Base-by-base conservation (phyloP, 2,113 vertebrate species). In the Asarcornis scutulata region DNA sequence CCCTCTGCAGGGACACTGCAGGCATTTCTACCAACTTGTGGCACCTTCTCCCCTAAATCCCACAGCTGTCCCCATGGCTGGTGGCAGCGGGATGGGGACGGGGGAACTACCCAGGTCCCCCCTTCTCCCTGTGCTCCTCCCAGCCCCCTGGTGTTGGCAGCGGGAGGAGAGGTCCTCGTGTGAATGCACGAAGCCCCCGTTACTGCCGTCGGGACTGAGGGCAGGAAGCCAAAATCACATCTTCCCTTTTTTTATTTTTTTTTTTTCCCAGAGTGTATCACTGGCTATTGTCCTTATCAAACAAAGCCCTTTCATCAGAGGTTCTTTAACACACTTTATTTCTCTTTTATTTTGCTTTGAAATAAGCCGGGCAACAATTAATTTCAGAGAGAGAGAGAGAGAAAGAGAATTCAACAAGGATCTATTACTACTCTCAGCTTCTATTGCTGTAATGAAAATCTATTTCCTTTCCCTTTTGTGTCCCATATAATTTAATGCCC, bases 401-500 rank as follows among this genome's bases (percentile, higher is more conserved):
- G 95, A 98, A 98, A 98, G 97, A 99, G 99, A 99, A 99, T 99
- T 99, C 99, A 99, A 99, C 98, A 99, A 98, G 99, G 99, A 99
- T 99, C 99, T 99, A 99, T 99, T 99, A 99, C 99, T 99, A 98
- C 99, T 99, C 99, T 98, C 98, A 98, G 98, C 99, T 98, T 99
- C 99, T 99, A 99, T 99, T 99, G 99, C 99, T 99, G 99, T 99
- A 99, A 99, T 99, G 99, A 99, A 99, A 99, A 99, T 99, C 99
- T 99, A 99, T 99, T 99, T 99, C 99, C 99, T 99, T 99, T 99
- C 99, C 98, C 99, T 99, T 99, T 99, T 99, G 99, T 99, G 99
- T 99, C 99, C 99, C 99, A 99, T 99, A 99, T 99, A 99, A 99
- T 99, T 99, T 99, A 99, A 99, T 99, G 99, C 99, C 99, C 99